These are phyloP conservation scores for Theretra japonica DNA, from an alignment of 2,888 invertebrate genomes.

Conservation along the genomic window DNA sequence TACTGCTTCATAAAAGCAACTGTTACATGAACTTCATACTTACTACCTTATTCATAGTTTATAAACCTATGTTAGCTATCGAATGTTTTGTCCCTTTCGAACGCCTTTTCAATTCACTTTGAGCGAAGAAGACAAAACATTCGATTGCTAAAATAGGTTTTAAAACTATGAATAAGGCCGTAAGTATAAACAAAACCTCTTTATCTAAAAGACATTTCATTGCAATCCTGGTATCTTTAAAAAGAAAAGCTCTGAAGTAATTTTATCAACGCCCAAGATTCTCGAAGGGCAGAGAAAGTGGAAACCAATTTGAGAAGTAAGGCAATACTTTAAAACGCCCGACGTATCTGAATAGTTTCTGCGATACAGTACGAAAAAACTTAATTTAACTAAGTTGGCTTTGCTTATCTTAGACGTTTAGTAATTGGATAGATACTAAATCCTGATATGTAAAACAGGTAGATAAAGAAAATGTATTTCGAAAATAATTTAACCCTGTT, in stretches of 20 bases:
- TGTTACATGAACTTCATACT: no score
- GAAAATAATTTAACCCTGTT: not conserved
- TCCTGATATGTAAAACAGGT: not conserved
- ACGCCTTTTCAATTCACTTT: no score
- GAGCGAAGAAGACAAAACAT: no score
- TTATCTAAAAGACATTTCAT: not conserved
- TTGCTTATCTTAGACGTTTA: not conserved
- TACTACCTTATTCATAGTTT: no score
- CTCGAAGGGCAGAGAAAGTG: slow-evolving; percentile 3
- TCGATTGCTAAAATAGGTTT: no score
- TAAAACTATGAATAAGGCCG: no score
- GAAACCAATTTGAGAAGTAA: not conserved
- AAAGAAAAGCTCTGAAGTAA: not conserved
- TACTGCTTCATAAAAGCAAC: no score
- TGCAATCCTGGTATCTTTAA: not conserved
- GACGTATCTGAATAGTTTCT: not conserved
- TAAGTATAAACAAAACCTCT: not conserved
- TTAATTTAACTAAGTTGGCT: not conserved
- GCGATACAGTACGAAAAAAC: slow-evolving; percentile 3
- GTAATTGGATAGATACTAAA: not conserved
- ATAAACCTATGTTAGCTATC: no score
- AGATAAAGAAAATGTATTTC: not conserved
- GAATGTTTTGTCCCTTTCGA: no score
- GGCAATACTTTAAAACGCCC: slow-evolving; percentile 8
- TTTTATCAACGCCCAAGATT: not conserved